phyloP scores from a whole-genome alignment of 2,888 invertebrate species.

The Ischnus inquisitorius region DNA sequence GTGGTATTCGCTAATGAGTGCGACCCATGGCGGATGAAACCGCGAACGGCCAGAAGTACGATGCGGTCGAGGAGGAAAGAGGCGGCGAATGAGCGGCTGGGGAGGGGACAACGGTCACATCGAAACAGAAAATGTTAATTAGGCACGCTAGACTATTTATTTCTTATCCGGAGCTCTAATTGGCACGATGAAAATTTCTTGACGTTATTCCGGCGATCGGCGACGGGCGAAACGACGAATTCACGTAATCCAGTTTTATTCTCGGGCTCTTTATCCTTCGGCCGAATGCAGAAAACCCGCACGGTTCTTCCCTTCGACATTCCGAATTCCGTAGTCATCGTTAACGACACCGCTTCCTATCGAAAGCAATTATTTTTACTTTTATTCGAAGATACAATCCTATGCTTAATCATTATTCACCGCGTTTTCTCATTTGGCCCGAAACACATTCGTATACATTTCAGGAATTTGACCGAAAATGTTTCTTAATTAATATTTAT shows the following conservation, averaged over 20 bases:
- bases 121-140: slow-evolving; percentile 84
- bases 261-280: slow-evolving; percentile 20
- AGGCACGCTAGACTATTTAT: slow-evolving; percentile 78
- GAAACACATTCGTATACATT: not conserved
- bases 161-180: slow-evolving; percentile 78
- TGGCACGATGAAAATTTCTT: slow-evolving; percentile 79
- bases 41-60: slow-evolving; percentile 53
- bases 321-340: slow-evolving; percentile 37
- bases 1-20: slow-evolving; percentile 85
- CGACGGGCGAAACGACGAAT: slow-evolving; percentile 12
- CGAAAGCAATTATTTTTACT: slow-evolving; percentile 28
- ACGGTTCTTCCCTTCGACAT: slow-evolving; percentile 32
- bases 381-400: not conserved
- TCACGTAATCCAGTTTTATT: slow-evolving; percentile 10
- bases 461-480: not conserved
- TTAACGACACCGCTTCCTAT: slow-evolving; percentile 21
- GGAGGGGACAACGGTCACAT: slow-evolving; percentile 75
- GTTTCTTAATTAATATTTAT: not conserved
- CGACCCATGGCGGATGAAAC: slow-evolving; percentile 67
- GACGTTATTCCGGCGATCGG: slow-evolving; percentile 45
- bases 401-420: not conserved
- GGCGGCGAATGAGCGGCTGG: slow-evolving; percentile 45
- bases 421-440: not conserved
- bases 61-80: slow-evolving; percentile 54
- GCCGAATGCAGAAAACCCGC: slow-evolving; percentile 1